These are phyloP conservation scores for Morelia viridis DNA, from an alignment of 2,797 vertebrate genomes.

Conservation along the genomic window DNA sequence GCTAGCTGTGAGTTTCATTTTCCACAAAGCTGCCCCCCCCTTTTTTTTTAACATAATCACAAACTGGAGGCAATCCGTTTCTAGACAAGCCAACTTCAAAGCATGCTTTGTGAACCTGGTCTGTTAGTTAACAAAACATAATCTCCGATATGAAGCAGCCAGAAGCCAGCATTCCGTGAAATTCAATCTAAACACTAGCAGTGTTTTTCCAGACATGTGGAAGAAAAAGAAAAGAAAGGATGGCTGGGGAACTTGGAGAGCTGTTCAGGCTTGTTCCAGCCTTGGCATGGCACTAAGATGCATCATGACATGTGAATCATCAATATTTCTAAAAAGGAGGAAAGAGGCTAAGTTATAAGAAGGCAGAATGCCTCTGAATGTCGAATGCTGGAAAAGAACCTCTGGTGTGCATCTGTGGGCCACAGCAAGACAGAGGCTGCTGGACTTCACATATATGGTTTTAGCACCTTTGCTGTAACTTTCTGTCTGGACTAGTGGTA, in stretches of 20 bases:
- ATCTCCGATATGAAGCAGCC: neutral
- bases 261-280: neutral
- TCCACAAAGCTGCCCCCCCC: neutral
- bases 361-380: neutral
- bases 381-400: neutral
- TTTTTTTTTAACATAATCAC: neutral
- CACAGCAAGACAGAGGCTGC: neutral
- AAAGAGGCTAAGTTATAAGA: neutral
- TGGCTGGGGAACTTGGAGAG: neutral
- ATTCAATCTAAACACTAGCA: neutral
- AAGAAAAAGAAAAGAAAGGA: neutral
- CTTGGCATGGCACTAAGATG: neutral
- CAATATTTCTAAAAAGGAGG: neutral
- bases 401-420: neutral
- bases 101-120: neutral
- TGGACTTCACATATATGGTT: neutral
- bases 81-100: neutral
- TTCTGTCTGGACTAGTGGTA: neutral
- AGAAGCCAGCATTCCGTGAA: neutral
- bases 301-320: neutral
- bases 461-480: neutral
- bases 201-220: neutral
- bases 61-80: neutral
- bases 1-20: neutral
- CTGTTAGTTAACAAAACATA: neutral